Evolutionary conservation across 2,113 vertebrate genomes (phyloP).

Genomic region (Bombycilla garrulus): DNA sequence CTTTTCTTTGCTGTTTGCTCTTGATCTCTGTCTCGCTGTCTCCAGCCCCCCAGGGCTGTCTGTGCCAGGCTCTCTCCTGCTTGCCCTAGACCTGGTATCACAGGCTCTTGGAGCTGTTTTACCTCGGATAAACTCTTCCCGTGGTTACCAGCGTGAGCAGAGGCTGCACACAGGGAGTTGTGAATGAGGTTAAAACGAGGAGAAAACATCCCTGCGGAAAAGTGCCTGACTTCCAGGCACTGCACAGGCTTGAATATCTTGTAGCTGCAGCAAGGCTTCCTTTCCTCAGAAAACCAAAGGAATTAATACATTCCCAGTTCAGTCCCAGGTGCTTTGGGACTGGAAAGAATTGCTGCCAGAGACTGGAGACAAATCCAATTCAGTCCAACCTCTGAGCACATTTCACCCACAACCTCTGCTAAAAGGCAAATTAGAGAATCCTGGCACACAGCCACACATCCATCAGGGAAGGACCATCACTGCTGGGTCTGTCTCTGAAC

Average conservation of each 20-base stretch:
- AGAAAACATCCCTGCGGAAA: not conserved
- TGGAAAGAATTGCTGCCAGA: not conserved
- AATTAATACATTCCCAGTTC: not conserved
- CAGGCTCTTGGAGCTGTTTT: not conserved
- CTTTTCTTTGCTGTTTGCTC: not conserved
- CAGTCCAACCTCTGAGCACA: not conserved
- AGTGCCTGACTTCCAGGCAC: not conserved
- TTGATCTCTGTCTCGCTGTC: not conserved
- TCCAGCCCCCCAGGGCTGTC: slow-evolving; percentile 10
- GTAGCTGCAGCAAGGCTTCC: not conserved
- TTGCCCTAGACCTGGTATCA: not conserved
- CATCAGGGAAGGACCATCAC: accelerated
- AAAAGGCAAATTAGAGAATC: not conserved
- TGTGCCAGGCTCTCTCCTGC: not conserved
- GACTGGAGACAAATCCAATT: not conserved
- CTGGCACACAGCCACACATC: not conserved
- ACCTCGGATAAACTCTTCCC: not conserved
- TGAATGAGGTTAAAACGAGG: not conserved
- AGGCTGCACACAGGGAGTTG: not conserved
- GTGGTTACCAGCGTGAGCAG: not conserved
- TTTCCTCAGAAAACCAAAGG: not conserved
- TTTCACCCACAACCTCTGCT: not conserved
- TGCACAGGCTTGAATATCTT: not conserved
- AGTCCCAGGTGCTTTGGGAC: not conserved
- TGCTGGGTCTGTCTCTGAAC: not conserved